Evolutionary conservation across 2,888 invertebrate species (phyloP), one percentile per base, ranked within the genome.

Genomic region (Ecliptopera silaceata): DNA sequence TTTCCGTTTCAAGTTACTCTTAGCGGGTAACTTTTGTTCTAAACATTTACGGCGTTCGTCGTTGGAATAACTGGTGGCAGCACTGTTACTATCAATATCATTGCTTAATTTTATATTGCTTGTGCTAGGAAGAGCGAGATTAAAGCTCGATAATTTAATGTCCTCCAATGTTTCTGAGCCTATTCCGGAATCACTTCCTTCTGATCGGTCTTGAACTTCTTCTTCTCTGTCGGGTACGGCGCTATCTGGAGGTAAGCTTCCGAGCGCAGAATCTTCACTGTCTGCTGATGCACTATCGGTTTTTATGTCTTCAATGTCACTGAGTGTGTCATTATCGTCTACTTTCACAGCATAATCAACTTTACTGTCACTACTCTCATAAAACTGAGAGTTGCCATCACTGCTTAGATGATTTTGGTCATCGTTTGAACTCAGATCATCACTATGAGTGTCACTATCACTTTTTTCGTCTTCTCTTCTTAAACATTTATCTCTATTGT

Each of bases 131-230:
- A 85, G 69, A 68, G 79, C 68, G 58, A 86, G 68, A 60, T 84
- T 82, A 63, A 88, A 89, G 59, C 73, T 80, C 29, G 84, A 75
- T 70, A 82, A 63, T 71, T 88, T 89, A 48, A 75, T 59, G 70
- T 94, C 95, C 61, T 95, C 95, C 52, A 92, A 89, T 51, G 94
- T 92, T 84, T 97, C 97, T 31, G 95, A 94, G 4, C 96, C 96
- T 26, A 97, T 82, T 0, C 97, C 97, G 0, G 96, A 97, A 82
- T 97, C 97, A 49, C 96, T 96, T 6, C 96, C 96, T 75, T 96
- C 96, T 38, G 96, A 96, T 52, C 95, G 92, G 61, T 93, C 93
- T 72, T 94, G 94, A 29, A 82, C 93, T 74, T 94, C 93, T 77
- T 94, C 94, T 69, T 92, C 93, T 63, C 86, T 79, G 56, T 93